Percentiles rank a stretch among this genome's conserved stretches.
These are phyloP conservation scores for Condylura cristata DNA, from an alignment of 2,113 vertebrate species.

Conservation along the genomic window DNA sequence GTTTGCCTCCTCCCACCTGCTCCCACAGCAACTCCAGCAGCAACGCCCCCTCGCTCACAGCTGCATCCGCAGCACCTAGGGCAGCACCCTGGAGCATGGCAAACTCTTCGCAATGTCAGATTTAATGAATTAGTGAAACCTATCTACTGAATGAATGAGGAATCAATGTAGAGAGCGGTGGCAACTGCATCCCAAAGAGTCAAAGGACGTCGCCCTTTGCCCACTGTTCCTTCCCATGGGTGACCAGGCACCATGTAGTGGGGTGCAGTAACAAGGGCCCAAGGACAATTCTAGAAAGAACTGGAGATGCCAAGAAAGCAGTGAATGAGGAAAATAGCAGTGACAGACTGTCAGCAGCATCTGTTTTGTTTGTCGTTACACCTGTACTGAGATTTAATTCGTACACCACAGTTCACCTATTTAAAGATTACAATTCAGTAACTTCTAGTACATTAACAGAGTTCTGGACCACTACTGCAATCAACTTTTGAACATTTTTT, in stretches of 20 bases:
- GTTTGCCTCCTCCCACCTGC: not conserved
- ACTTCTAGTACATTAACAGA: not conserved
- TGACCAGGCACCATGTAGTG: not conserved
- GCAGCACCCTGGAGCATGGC: not conserved
- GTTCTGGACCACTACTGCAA: not conserved
- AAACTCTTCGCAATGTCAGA: not conserved
- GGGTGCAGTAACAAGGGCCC: not conserved
- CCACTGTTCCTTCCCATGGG: not conserved
- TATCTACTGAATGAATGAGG: not conserved
- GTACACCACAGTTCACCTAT: too few relatives aligned
- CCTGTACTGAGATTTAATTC: not conserved
- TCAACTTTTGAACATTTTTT: not conserved
- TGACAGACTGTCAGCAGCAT: not conserved
- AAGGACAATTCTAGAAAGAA: not conserved
- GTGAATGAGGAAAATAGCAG: not conserved
- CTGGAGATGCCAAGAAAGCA: not conserved
- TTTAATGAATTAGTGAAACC: not conserved
- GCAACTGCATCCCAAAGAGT: not conserved
- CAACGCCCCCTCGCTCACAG: too few relatives aligned
- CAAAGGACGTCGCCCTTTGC: not conserved
- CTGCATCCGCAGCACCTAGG: not conserved
- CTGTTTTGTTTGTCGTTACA: not conserved
- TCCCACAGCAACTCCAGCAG: not conserved
- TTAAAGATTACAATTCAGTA: not conserved
- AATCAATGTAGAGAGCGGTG: not conserved